Conservation (phyloP, 2,113 vertebrate genomes). For the Heliornis fulica region DNA sequence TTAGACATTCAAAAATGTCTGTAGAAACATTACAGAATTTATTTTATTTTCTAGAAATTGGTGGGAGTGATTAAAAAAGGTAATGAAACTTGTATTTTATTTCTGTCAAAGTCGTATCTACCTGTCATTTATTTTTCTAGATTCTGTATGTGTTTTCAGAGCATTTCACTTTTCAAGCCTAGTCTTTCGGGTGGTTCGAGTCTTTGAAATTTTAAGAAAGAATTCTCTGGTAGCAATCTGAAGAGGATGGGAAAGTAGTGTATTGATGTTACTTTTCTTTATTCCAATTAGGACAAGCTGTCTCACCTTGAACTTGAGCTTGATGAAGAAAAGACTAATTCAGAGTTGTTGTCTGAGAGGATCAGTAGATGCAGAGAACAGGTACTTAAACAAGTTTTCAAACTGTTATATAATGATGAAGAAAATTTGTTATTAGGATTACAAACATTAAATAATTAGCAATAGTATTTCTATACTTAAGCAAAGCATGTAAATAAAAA, state of each 20-base stretch:
- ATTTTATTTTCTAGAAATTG: neutral
- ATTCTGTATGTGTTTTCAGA: neutral
- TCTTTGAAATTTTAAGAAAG: neutral
- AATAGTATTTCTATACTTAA: neutral
- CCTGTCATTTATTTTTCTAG: neutral
- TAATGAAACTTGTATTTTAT: neutral
- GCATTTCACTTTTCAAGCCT: neutral
- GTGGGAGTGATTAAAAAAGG: neutral
- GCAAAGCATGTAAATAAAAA: neutral
- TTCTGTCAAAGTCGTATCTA: neutral
- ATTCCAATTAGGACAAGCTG: conserved; percentile 82
- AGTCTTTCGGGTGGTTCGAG: neutral
- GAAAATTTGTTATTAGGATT: neutral
- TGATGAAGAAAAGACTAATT: conserved; percentile 90
- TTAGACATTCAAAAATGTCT: neutral
- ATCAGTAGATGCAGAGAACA: conserved; percentile 90
- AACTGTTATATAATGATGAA: neutral
- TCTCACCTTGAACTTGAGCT: conserved; percentile 88
- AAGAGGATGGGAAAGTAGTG: neutral
- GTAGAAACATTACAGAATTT: neutral
- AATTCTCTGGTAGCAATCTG: neutral
- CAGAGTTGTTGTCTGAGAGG: conserved; percentile 89
- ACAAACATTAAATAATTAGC: neutral
- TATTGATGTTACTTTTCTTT: neutral
- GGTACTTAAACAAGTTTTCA: conserved; percentile 71